phyloP scores from a whole-genome alignment of 2,797 vertebrate species.

The Sphenopsis melanotis region DNA sequence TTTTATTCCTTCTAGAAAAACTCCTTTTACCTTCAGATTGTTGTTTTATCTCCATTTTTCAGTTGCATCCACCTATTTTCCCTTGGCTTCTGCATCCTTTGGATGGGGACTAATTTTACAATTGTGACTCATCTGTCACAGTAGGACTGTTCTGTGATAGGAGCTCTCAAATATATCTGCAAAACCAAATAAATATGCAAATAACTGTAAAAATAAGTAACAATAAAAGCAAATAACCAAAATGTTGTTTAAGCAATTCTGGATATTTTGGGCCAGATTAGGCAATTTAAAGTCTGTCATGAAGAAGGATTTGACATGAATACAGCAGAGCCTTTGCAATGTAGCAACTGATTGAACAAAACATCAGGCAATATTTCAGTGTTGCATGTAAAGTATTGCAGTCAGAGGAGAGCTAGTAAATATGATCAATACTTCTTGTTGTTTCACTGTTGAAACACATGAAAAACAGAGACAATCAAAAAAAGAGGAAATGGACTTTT shows the following conservation, averaged over 20 bases:
- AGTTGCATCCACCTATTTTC: neutral
- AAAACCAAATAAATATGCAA: slow-evolving; percentile 4
- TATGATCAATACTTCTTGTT: neutral
- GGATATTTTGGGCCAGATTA: neutral
- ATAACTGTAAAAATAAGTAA: neutral
- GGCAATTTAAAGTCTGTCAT: neutral
- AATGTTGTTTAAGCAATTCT: neutral
- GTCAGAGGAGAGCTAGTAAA: neutral
- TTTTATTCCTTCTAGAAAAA: neutral
- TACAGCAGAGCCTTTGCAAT: neutral
- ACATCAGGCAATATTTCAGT: neutral
- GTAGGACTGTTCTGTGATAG: neutral
- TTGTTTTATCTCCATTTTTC: neutral
- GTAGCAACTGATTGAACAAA: neutral
- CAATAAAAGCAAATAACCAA: neutral
- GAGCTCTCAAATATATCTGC: neutral
- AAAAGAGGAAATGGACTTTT: neutral
- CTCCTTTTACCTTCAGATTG: neutral
- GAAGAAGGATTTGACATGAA: neutral
- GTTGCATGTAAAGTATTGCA: neutral
- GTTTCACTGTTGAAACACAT: neutral
- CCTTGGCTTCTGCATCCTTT: neutral
- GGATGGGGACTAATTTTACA: neutral
- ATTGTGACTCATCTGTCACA: neutral
- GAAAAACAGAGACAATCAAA: neutral